These are phyloP conservation scores for Helleia helle DNA, from an alignment of 2,888 invertebrate species.

Conservation along the genomic window DNA sequence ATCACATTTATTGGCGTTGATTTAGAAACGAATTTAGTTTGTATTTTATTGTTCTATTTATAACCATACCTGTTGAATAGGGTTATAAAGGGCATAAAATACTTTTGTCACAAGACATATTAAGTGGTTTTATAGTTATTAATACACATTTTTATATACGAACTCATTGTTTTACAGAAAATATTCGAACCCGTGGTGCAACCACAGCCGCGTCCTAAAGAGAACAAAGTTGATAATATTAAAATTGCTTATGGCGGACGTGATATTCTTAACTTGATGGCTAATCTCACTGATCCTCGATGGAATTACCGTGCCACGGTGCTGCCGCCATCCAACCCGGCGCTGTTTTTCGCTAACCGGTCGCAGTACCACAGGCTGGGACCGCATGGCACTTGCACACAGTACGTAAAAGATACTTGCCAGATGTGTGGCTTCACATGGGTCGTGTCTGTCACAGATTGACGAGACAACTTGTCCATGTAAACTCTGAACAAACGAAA, in stretches of 20 bases:
- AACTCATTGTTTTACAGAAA: conserved; percentile 42
- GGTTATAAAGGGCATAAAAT: neutral
- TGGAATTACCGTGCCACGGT: conserved; percentile 72
- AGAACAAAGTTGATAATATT: conserved; percentile 46
- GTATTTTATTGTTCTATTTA: conserved; percentile 7
- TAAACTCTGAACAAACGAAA: conserved; percentile 51
- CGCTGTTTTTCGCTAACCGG: conserved; percentile 76
- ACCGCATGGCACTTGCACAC: conserved; percentile 68
- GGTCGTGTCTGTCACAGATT: conserved; percentile 64
- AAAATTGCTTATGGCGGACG: conserved; percentile 67
- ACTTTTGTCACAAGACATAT: neutral
- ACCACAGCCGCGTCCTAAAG: conserved; percentile 59
- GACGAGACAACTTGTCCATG: conserved; percentile 37
- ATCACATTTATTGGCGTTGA: conserved; percentile 3
- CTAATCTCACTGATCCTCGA: conserved; percentile 64
- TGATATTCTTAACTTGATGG: conserved; percentile 74
- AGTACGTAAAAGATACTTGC: conserved; percentile 72
- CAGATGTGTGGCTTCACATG: conserved; percentile 66
- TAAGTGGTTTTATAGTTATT: neutral
- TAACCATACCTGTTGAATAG: conserved; percentile 5
- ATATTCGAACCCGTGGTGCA: conserved; percentile 58
- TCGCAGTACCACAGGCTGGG: conserved; percentile 76
- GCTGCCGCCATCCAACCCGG: conserved; percentile 71
- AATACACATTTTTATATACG: neutral
- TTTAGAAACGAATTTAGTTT: neutral